Evolutionary conservation across 2,888 invertebrate species (phyloP).

Genomic region (Acanthosepion esculentum): DNA sequence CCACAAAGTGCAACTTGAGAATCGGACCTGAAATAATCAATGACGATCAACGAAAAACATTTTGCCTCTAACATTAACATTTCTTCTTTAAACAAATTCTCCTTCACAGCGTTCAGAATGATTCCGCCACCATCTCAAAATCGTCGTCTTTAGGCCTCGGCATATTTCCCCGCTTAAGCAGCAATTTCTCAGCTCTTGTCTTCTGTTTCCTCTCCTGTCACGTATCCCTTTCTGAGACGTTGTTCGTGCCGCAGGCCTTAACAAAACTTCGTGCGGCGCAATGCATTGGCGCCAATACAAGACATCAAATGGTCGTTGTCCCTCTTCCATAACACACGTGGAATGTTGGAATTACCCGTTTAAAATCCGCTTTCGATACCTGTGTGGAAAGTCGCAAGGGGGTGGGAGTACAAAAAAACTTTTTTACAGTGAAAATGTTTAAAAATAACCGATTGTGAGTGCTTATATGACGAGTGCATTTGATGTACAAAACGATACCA

Average conservation of each 20-base stretch:
- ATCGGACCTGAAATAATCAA: neutral
- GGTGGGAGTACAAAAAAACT: no score
- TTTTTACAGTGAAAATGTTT: no score
- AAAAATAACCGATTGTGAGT: no score
- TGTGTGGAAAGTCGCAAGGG: neutral
- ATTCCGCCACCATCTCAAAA: neutral
- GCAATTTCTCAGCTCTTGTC: neutral
- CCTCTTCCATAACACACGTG: neutral
- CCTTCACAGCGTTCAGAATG: neutral
- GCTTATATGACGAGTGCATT: no score
- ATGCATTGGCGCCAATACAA: neutral
- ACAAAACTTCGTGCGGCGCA: neutral
- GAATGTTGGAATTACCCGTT: neutral
- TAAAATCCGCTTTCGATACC: neutral
- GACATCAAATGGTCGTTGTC: neutral
- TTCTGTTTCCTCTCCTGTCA: neutral
- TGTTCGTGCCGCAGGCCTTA: neutral
- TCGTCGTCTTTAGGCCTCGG: neutral
- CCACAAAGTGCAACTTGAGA: neutral
- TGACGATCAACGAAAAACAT: neutral
- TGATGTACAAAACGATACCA: no score
- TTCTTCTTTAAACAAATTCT: neutral
- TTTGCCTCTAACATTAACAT: neutral
- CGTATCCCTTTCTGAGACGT: neutral
- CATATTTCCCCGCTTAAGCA: neutral